Conservation (phyloP, 2,113 vertebrate genomes). For the Lamprologus sp. region DNA sequence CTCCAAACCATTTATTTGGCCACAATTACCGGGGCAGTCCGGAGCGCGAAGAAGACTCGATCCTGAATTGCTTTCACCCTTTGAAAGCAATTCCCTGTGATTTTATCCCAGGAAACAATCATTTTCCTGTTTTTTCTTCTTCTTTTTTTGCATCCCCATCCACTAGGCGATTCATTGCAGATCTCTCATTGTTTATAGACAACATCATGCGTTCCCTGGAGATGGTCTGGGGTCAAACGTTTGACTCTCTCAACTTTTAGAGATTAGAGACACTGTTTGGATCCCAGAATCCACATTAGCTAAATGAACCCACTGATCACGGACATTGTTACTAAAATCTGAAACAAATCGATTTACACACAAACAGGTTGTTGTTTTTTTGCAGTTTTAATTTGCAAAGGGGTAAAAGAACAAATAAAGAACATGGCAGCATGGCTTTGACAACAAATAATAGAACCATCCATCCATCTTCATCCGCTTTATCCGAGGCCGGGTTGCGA, state of each 20-base stretch:
- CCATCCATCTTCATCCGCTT: no score
- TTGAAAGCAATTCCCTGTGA: neutral
- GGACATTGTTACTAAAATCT: neutral
- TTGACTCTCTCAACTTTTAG: neutral
- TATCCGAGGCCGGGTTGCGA: no score
- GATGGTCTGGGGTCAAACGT: neutral
- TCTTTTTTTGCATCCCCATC: accelerated
- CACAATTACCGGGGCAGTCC: neutral
- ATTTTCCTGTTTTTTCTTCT: neutral
- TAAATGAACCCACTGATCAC: neutral
- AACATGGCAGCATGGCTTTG: neutral
- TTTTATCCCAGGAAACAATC: neutral
- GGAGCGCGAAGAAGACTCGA: neutral
- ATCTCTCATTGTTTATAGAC: neutral
- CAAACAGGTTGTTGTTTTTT: neutral
- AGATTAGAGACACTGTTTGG: neutral
- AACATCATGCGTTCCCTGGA: accelerated
- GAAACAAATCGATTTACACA: neutral
- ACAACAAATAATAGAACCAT: neutral
- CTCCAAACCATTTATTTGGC: neutral
- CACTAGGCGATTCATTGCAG: neutral
- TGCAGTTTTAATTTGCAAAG: neutral
- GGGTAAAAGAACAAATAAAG: neutral
- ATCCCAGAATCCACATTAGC: neutral
- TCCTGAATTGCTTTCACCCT: neutral